These are phyloP conservation scores for Varanus komodoensis DNA, from an alignment of 2,113 vertebrate genomes.

Conservation along the genomic window DNA sequence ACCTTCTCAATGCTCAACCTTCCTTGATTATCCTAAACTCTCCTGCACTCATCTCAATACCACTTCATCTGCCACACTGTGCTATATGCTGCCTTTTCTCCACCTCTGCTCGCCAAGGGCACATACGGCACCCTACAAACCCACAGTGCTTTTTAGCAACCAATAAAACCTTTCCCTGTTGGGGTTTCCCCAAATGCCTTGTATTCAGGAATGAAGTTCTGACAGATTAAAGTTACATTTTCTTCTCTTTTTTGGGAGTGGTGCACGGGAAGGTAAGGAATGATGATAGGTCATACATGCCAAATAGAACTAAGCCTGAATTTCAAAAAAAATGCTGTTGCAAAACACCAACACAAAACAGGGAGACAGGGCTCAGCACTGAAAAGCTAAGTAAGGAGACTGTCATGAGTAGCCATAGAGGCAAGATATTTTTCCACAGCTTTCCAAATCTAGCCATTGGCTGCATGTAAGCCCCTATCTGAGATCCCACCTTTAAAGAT, in stretches of 20 bases:
- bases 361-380: not conserved
- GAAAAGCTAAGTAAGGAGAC: not conserved
- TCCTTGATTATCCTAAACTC: not conserved
- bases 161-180: not conserved
- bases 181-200: conserved; percentile 29
- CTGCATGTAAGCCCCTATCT: not conserved
- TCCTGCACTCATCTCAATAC: not conserved
- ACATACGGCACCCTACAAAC: not conserved
- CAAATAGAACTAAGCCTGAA: not conserved
- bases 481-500: not conserved
- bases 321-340: conserved; percentile 34
- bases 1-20: not conserved
- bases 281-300: not conserved
- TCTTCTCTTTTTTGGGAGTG: not conserved
- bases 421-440: not conserved
- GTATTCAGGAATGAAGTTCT: conserved; percentile 3
- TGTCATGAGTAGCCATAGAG: not conserved
- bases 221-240: not conserved
- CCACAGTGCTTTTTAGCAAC: not conserved
- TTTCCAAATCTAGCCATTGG: not conserved
- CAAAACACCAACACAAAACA: not conserved
- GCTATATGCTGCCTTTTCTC: not conserved
- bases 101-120: not conserved
- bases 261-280: not conserved
- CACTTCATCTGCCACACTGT: not conserved